Percentiles rank a stretch among this genome's conserved stretches.
phyloP scores from a whole-genome alignment of 2,113 vertebrate genomes.

The Rhinoptilus africanus region DNA sequence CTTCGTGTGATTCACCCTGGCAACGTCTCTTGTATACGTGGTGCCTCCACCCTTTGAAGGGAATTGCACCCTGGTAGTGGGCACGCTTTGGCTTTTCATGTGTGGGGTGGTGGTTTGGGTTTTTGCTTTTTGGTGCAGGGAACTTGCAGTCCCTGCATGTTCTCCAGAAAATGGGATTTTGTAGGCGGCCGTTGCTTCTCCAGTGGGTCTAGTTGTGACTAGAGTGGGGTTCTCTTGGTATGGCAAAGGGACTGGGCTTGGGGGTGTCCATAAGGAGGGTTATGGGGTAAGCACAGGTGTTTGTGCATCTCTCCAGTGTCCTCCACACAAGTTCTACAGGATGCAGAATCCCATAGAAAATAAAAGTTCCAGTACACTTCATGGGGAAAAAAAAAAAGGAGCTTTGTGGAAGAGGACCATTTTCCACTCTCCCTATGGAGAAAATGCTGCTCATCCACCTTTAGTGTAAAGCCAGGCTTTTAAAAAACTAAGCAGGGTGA shows the following conservation, averaged over 20 bases:
- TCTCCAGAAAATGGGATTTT: background rate
- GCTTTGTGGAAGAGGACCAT: background rate
- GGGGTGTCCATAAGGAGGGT: background rate
- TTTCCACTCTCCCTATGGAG: background rate
- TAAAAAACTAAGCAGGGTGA: background rate
- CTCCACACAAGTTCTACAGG: background rate
- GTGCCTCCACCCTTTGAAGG: background rate
- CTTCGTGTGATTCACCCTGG: background rate
- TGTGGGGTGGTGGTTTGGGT: background rate
- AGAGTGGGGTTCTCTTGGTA: background rate
- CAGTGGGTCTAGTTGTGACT: background rate
- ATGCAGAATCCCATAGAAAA: background rate
- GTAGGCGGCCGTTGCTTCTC: background rate
- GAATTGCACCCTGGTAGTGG: background rate
- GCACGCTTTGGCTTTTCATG: background rate
- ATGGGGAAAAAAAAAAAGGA: background rate
- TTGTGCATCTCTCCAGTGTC: background rate
- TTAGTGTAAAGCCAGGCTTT: background rate
- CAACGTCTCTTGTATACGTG: background rate
- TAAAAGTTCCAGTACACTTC: background rate
- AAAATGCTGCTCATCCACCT: background rate
- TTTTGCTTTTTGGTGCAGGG: no score
- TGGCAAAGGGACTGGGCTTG: background rate
- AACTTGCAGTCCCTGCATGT: background rate
- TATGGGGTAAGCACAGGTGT: background rate